These are phyloP conservation scores for Luidia sarsii DNA, from an alignment of 53 echinoderm and acorn worm species.

Conservation along the genomic window DNA sequence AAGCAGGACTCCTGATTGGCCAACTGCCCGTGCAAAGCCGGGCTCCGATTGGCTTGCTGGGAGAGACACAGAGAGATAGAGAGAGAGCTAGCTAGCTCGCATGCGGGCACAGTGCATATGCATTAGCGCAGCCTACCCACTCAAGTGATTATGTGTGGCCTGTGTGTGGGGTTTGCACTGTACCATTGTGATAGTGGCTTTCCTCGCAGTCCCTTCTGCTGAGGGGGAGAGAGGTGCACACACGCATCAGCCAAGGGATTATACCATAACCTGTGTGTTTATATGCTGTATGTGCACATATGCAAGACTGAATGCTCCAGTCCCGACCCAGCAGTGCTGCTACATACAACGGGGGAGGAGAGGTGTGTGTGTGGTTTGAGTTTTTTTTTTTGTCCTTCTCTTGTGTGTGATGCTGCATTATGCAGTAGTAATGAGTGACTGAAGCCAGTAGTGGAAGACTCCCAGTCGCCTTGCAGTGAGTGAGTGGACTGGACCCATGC, in stretches of 20 bases:
- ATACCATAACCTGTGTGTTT: slow-evolving; percentile 24
- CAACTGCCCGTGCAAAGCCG: slow-evolving; percentile 21
- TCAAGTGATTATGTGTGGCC: slow-evolving; percentile 22
- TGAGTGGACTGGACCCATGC: too few relatives aligned
- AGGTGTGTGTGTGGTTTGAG: too few relatives aligned
- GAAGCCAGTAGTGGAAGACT: too few relatives aligned
- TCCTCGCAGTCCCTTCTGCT: not conserved
- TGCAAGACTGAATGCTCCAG: too few relatives aligned
- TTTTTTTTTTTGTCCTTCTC: not conserved
- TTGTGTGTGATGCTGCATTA: too few relatives aligned
- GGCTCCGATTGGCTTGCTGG: slow-evolving; percentile 21
- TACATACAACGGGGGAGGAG: too few relatives aligned
- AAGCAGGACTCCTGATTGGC: slow-evolving; percentile 30
- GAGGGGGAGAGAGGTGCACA: too few relatives aligned
- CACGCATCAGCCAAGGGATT: slow-evolving; percentile 30
- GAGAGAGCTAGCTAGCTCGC: too few relatives aligned
- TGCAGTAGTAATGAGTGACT: too few relatives aligned
- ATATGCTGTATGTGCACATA: not conserved
- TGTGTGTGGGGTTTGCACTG: slow-evolving; percentile 16
- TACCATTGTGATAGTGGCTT: slow-evolving; percentile 52
- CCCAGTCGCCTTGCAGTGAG: too few relatives aligned
- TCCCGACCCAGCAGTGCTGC: too few relatives aligned
- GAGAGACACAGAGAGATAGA: too few relatives aligned
- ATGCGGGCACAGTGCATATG: slow-evolving; percentile 13
- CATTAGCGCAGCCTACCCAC: not conserved